Base-by-base conservation (phyloP, 2,797 vertebrate genomes). In the Adrianichthys oophorus region DNA sequence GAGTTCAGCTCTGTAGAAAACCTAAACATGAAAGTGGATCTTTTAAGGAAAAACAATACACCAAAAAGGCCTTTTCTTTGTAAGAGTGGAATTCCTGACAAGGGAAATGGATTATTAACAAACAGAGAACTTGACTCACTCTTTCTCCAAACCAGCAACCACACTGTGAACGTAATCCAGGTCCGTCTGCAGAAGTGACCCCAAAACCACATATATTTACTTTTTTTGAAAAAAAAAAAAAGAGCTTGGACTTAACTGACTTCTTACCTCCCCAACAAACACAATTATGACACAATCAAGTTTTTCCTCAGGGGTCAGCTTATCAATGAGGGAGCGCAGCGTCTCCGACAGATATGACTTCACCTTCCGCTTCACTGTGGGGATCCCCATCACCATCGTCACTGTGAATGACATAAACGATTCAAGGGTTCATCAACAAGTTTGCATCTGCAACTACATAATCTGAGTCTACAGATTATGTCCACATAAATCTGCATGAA, bases 341-440 rank as follows among this genome's bases (percentile, higher is more conserved):
- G 98, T 99, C 89, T 99, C 96, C 42, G 93, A 92, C 87, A 99
- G 93, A 81, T 99, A 99, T 17, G 97, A 98, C 91, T 96, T 98
- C 80, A 98, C 95, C 93, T 98, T 96, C 78, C 98, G 92, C 89
- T 95, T 98, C 86, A 99, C 98, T 4, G 98, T 99, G 70, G 98
- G 98, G 85, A 99, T 97, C 72, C 97, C 98, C 97, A 99, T 98
- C 80, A 99, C 96, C 92, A 99, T 94, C 83, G 98, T 98, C 91
- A 98, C 98, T 98, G 89, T 26, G 85, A 56, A 62, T 60, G 65
- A 37, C 12, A 29, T 7, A 21, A 54, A 60, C 4, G 21, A 10
- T n/a, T 8, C 0, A 42, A 58, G 15, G 19, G 16, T 19, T 32
- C 52, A 71, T 75, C 40, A 37, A 58, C n/a, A 6, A 6, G 17